Evolutionary conservation across 2,797 vertebrate genomes (phyloP), one percentile per base, ranked within the genome.

Genomic region (Xenentodon cancila): DNA sequence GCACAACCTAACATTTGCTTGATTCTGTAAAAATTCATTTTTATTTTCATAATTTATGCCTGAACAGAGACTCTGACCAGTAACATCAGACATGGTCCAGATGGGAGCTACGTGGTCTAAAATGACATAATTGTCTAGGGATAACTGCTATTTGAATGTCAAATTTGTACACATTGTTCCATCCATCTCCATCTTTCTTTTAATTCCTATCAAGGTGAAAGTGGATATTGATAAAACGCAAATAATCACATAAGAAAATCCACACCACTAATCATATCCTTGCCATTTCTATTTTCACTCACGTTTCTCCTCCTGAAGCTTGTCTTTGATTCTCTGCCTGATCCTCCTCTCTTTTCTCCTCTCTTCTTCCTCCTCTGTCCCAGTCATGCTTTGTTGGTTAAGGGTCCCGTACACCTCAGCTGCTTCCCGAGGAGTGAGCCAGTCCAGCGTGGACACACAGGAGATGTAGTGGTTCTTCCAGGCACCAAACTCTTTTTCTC

Each of bases 381-480:
- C 9, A 42, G 80, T 84, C 1, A 19, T 5, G 62, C 84, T 81
- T 25, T 60, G 79, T 34, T 90, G 91, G 70, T 79, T 92, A 47
- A 93, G 79, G 8, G 91, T 90, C 3, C 92, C 91, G 16, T 94
- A 94, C 1, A 44, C 22, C 32, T 89, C 77, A 0, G 89, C 69
- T 0, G 91, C 93, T 79, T 93, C 92, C 40, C 87, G 81, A 0
- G 92, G 93, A 0, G 91, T 91, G 5, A 94, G 81, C 86, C 90
- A 87, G 64, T 93, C 92, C 68, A 95, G 53, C 0, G 58, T 84
- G 66, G 87, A 77, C 55, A 92, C 64, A 9, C 94, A 96, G 27
- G 90, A 85, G 7, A 95, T 55, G 7, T 94, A 95, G 63, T 93
- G 90, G 21, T 50, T 79, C 82, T 95, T 96, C 95, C 94, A 95